These are phyloP conservation scores for Grammomys surdaster DNA, from an alignment of 2,113 vertebrate genomes.

Conservation along the genomic window DNA sequence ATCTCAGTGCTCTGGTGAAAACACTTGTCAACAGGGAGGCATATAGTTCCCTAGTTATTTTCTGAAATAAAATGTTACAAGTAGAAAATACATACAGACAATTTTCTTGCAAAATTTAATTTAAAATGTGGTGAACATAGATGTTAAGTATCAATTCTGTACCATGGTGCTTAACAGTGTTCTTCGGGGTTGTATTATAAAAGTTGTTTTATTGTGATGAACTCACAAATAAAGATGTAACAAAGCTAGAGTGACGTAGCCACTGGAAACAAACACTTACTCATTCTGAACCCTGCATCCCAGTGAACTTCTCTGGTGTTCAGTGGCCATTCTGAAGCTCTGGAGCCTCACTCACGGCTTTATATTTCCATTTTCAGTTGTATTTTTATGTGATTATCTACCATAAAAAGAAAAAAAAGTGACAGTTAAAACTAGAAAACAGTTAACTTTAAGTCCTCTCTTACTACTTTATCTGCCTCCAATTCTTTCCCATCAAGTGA, in stretches of 20 bases:
- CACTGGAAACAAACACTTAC: neutral
- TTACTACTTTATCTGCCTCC: neutral
- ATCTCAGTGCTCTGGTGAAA: neutral
- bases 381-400: neutral
- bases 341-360: neutral
- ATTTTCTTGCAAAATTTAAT: no score
- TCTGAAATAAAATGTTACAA: neutral
- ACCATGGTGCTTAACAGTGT: neutral
- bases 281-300: neutral
- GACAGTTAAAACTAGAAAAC: neutral
- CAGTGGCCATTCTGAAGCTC: neutral
- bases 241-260: neutral
- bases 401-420: neutral
- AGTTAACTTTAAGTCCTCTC: neutral
- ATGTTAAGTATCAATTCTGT: neutral
- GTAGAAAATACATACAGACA: neutral
- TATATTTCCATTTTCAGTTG: neutral
- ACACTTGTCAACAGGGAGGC: constrained; percentile 10
- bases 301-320: neutral
- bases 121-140: neutral
- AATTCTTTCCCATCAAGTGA: neutral
- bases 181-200: neutral
- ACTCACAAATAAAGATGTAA: neutral
- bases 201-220: neutral
- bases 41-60: constrained; percentile 3